A percentile compares a stretch with the other conserved stretches of the same genome.
Conservation (phyloP, 2,797 vertebrate genomes). For the Enteromius afrohamiltoni region DNA sequence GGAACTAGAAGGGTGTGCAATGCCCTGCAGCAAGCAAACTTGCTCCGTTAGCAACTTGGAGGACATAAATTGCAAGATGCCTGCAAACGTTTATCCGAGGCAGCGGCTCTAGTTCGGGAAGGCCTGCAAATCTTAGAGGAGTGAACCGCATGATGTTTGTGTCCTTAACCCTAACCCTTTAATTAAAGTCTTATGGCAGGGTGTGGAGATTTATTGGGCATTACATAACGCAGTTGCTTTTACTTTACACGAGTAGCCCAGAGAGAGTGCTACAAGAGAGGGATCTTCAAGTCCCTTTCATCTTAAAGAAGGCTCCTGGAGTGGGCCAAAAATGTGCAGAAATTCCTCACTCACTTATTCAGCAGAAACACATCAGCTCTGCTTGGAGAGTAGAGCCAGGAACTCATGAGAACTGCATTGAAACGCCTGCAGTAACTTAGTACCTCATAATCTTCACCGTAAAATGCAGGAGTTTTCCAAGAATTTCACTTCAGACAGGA, state of each 20-base stretch:
- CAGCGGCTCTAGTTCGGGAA: constrained; percentile 54
- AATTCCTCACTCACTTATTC: constrained; percentile 53
- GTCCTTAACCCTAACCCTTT: constrained; percentile 62
- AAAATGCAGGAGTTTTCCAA: constrained; percentile 80
- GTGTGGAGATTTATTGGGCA: constrained; percentile 70
- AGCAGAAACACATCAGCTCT: constrained; percentile 45
- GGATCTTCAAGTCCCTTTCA: constrained; percentile 81
- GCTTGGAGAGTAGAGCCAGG: constrained; percentile 57
- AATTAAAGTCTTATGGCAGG: constrained; percentile 79
- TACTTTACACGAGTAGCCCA: constrained; percentile 47
- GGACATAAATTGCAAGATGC: constrained; percentile 53
- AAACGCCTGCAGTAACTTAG: constrained; percentile 75
- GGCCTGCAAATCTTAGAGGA: constrained; percentile 60
- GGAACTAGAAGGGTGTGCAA: constrained; percentile 1
- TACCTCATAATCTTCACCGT: constrained; percentile 75
- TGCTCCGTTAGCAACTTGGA: constrained; percentile 57
- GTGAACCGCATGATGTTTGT: constrained; percentile 63
- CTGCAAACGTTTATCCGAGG: constrained; percentile 53
- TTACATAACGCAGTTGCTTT: constrained; percentile 78
- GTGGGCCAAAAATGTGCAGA: constrained; percentile 76
- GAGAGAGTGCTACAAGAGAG: constrained; percentile 54
- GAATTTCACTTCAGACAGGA: constrained; percentile 79
- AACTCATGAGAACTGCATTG: constrained; percentile 75
- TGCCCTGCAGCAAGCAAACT: constrained; percentile 15
- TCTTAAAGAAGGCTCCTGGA: constrained; percentile 80